Evolutionary conservation across 2,113 vertebrate genomes (phyloP), one percentile per base, ranked within the genome.

Genomic region (Percopsis transmontana): DNA sequence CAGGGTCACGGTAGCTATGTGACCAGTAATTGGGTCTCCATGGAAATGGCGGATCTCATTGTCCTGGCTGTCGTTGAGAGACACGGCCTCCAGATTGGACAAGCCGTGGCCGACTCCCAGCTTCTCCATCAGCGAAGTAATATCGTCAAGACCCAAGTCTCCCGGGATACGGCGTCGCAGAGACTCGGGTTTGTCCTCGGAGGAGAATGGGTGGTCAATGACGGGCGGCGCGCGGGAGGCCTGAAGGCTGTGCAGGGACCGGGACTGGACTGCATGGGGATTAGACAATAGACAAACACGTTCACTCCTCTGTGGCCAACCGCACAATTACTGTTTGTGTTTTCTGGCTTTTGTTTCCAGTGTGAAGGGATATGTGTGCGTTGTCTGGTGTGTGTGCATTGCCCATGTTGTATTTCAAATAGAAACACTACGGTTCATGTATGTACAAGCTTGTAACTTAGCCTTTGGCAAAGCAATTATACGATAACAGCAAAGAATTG

Each of bases 171-270:
- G 71, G 19, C 13, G 57, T 19, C 72, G 72, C 52, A 60, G 66
- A 14, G 77, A 23, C 52, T 87, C 65, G 0, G 79, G 62, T 51
- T 88, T 74, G 38, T 89, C 81, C 13, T 81, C 78, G 2, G 18
- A 19, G 1, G 84, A 62, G 61, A 83, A 79, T 1, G 80, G 82
- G 1, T 70, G 58, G 0, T 89, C 87, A 0, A 63, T 27, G 0
- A 86, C 58, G 0, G 86, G 70, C 45, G 87, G 57, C 70, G 96
- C 93, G 0, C 94, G 93, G 27, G 96, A 96, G 1, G 94, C 93
- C 0, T 94, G 91, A 0, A 94, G 79, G 13, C 94, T 93, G 87
- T 96, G 94, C 80, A 99, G 88, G 21, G 96, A 96, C 76, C 96
- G 94, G 85, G 96, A 98, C 85, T 96, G 96, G 72, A 99, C 96